Base-by-base conservation (phyloP, 1,140 invertebrate species). In the Lamellibrachia luymesi region DNA sequence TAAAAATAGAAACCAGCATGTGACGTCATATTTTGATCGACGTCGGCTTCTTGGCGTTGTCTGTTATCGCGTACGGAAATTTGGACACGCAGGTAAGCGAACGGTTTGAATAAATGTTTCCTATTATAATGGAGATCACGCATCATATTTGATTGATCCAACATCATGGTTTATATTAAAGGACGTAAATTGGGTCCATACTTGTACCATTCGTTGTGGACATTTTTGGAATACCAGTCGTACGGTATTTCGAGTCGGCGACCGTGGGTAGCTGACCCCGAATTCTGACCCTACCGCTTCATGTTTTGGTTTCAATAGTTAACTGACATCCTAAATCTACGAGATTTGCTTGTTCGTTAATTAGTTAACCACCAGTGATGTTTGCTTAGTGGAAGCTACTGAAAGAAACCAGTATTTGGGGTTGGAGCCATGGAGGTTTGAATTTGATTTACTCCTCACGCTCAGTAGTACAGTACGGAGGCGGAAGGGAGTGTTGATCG, bases 11-110 rank as follows among this genome's bases (percentile, higher is more conserved):
- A 22, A 80, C 8, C 4, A 10, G 64, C 64, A 80, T 80, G 64
- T 80, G 64, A 80, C 64, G 64, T 80, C 64, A 80, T 80, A 80
- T 80, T 80, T 80, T 80, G 64, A 80, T 80, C 64, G 64, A 80
- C 64, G 64, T 80, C 64, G 64, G 64, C 64, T 80, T 80, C 64
- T 80, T 80, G 64, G 64, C 64, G 64, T 80, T 80, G 64, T 80
- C 64, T 80, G 64, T 80, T 80, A 80, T 80, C 64, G 64, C 64
- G 64, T 80, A 80, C 64, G 64, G 25, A 80, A 80, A 80, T 80
- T 80, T 80, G 64, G 64, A 80, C 64, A 80, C 13, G 64, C 64
- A 80, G 64, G 64, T 80, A 80, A 80, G 64, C 64, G 4, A 80
- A 80, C 64, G 64, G 64, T 22, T 17, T 80, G 25, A 80, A 80